phyloP scores from a whole-genome alignment of 2,888 invertebrate genomes.

The Unio delphinus region DNA sequence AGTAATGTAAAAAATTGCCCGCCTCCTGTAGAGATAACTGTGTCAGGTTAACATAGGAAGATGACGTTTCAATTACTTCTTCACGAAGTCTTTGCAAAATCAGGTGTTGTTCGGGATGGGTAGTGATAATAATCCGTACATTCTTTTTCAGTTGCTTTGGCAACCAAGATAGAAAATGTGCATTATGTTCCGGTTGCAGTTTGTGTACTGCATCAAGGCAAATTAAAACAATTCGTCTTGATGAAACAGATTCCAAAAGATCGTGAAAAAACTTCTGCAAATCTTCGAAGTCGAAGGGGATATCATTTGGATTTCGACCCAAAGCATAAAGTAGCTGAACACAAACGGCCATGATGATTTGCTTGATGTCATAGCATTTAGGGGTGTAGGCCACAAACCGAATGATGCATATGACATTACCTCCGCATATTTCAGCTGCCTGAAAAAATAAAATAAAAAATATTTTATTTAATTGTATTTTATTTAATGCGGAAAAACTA shows the following conservation, averaged over 20 bases:
- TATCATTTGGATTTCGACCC: constrained; percentile 24
- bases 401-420: constrained; percentile 42
- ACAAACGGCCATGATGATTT: constrained; percentile 60
- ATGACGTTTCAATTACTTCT: constrained; percentile 31
- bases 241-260: constrained; percentile 51
- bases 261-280: constrained; percentile 54
- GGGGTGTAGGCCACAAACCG: constrained; percentile 60
- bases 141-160: constrained; percentile 58
- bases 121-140: constrained; percentile 63
- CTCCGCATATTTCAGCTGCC: constrained; percentile 38
- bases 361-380: constrained; percentile 53
- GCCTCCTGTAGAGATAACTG: constrained; percentile 35
- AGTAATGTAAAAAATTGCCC: constrained; percentile 37
- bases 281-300: constrained; percentile 56
- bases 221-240: constrained; percentile 52
- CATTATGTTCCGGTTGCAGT: constrained; percentile 49
- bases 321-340: constrained; percentile 50
- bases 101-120: constrained; percentile 41
- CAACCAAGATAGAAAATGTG: constrained; percentile 61
- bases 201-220: constrained; percentile 55
- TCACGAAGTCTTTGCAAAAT: constrained; percentile 44
- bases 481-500: not conserved
- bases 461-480: not conserved
- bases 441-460: constrained; percentile 26
- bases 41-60: constrained; percentile 27